A percentile compares a stretch with the other conserved stretches of the same genome.
These are phyloP conservation scores for Zhuqinia jingwanae DNA, from an alignment of 2,888 invertebrate species.

Conservation along the genomic window DNA sequence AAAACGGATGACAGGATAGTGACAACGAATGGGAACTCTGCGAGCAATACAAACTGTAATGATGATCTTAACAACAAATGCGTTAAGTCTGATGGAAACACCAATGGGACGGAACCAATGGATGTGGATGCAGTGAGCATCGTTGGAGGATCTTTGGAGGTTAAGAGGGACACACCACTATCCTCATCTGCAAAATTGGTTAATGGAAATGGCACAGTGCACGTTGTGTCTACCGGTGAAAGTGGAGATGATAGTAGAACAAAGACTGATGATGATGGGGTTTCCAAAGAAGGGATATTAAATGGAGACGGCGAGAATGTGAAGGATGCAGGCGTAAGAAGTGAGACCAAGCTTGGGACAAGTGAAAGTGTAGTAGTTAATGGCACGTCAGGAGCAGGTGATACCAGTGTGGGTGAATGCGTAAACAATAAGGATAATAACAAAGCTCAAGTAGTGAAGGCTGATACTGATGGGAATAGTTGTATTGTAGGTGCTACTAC, in stretches of 20 bases:
- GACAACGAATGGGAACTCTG: not conserved
- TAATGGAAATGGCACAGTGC: conserved; percentile 46
- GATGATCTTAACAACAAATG: not conserved
- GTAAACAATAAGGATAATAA: not conserved
- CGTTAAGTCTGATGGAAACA: not conserved
- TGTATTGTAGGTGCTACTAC: not conserved
- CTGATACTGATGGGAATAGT: conserved; percentile 13
- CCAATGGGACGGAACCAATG: conserved; percentile 42
- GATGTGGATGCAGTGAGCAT: conserved; percentile 21
- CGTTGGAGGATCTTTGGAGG: not conserved
- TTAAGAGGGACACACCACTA: not conserved
- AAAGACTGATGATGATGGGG: conserved; percentile 2
- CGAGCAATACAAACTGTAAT: not conserved
- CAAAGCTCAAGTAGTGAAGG: conserved; percentile 25
- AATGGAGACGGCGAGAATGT: conserved; percentile 27
- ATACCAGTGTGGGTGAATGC: not conserved
- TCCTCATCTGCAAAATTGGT: conserved; percentile 39
- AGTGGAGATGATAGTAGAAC: conserved; percentile 47
- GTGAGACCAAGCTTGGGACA: not conserved
- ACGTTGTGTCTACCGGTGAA: not conserved
- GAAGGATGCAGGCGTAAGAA: not conserved
- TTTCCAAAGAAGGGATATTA: conserved; percentile 13
- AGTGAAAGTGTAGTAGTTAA: not conserved
- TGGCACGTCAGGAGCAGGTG: not conserved
- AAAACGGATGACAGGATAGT: not conserved